Evolutionary conservation across 2,888 invertebrate species (phyloP).

Genomic region (Achlya flavicornis): DNA sequence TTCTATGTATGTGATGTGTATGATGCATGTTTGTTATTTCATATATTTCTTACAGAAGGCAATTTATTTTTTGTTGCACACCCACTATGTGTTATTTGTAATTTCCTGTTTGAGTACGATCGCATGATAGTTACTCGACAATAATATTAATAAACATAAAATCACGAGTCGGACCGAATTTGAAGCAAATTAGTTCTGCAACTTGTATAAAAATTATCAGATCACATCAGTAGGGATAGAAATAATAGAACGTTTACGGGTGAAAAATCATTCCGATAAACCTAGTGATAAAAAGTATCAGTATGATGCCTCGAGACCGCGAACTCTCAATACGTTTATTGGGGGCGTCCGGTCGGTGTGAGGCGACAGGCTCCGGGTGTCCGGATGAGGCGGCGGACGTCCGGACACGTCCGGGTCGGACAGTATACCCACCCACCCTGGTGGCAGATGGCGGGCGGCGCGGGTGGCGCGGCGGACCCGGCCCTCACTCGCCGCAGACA

Average conservation of each 20-base stretch:
- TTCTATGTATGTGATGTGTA: conserved; percentile 24
- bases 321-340: conserved; percentile 59
- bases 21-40: conserved; percentile 38
- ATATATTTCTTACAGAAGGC: conserved; percentile 17
- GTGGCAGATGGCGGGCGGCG: conserved; percentile 70
- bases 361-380: conserved; percentile 50
- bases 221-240: neutral
- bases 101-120: conserved; percentile 75
- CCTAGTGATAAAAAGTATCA: conserved; percentile 26
- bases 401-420: conserved; percentile 36
- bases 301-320: conserved; percentile 57
- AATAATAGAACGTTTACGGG: neutral
- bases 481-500: conserved; percentile 89
- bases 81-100: conserved; percentile 50
- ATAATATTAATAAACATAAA: conserved; percentile 30
- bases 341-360: conserved; percentile 47
- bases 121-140: conserved; percentile 57
- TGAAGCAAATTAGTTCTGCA: neutral
- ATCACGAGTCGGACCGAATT: conserved; percentile 8
- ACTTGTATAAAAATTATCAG: neutral
- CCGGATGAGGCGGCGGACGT: conserved; percentile 14
- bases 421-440: neutral
- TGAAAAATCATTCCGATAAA: neutral
- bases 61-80: conserved; percentile 51
- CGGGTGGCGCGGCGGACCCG: conserved; percentile 69